These are phyloP conservation scores for Eclectus roratus DNA, from an alignment of 2,113 vertebrate genomes.

Conservation along the genomic window DNA sequence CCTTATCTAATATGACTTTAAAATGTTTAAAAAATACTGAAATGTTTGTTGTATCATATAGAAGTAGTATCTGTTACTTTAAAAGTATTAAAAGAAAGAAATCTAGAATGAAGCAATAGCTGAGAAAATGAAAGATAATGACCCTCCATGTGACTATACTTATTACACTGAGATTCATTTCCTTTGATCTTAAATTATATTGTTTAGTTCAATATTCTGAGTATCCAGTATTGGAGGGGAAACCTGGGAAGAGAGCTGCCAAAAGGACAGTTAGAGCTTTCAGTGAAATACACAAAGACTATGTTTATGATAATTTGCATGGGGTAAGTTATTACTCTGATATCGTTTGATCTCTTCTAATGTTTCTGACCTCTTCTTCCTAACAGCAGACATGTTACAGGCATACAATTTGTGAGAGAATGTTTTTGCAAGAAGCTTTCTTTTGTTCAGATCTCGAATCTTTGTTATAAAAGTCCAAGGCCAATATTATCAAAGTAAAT, in stretches of 20 bases:
- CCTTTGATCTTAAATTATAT: slow-evolving; percentile 68
- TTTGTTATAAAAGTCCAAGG: neutral
- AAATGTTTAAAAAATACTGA: neutral
- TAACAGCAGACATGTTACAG: neutral
- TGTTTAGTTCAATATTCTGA: slow-evolving; percentile 70
- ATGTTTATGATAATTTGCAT: slow-evolving; percentile 46
- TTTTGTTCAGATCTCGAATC: neutral
- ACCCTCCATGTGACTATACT: slow-evolving; percentile 70
- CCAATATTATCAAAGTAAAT: neutral
- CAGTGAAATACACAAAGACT: slow-evolving; percentile 20
- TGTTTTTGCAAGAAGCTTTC: neutral
- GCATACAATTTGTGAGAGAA: neutral
- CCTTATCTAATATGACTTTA: neutral
- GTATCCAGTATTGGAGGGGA: slow-evolving; percentile 21
- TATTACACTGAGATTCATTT: slow-evolving; percentile 70
- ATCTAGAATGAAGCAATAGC: neutral
- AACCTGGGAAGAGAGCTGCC: slow-evolving; percentile 13
- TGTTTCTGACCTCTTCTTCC: slow-evolving; percentile 31
- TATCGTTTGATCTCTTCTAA: slow-evolving; percentile 13
- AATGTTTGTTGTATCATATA: neutral
- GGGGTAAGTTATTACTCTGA: slow-evolving; percentile 12
- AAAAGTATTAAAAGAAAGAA: slow-evolving; percentile 7
- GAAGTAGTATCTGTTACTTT: slow-evolving; percentile 32
- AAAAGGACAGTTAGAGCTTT: neutral
- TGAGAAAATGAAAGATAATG: slow-evolving; percentile 68